Evolutionary conservation across 2,888 invertebrate species (phyloP), one percentile per base, ranked within the genome.

Genomic region (Pristionchus entomophagus): DNA sequence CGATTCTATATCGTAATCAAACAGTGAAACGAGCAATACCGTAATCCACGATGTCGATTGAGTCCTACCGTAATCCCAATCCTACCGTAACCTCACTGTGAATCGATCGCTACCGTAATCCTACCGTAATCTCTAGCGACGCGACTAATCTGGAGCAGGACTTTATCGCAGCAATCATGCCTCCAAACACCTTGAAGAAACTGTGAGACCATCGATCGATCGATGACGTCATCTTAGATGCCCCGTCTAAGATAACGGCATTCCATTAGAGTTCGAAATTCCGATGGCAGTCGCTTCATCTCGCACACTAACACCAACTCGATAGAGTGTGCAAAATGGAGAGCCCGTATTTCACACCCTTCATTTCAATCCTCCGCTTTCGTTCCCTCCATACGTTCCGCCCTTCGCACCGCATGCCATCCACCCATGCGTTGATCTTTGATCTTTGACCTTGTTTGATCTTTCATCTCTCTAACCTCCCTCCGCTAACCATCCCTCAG

Each of bases 171-270:
- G n/a, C 51, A 8, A 41, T 81, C 35, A 35, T 81, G 38, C 81
- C 81, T n/a, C 81, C 53, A 17, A 35, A 19, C 4, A 51, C 51
- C 22, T 53, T 81, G 8, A 81, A 56, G 53, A 81, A 81, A 38
- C 81, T 81, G 81, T 81, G 56, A 81, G 81, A 81, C n/a, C 29
- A 77, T 29, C 77, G 49, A 69, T 38, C 65, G 32, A 69, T 69
- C 38, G 65, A 69, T n/a, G n/a, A 73, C n/a, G n/a, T n/a, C n/a
- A n/a, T n/a, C n/a, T n/a, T n/a, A n/a, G n/a, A n/a, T n/a, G n/a
- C n/a, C n/a, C n/a, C n/a, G n/a, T n/a, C n/a, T n/a, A n/a, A n/a
- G n/a, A n/a, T n/a, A n/a, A n/a, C n/a, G n/a, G n/a, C n/a, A n/a
- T n/a, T n/a, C n/a, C n/a, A n/a, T n/a, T n/a, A n/a, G n/a, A n/a